Evolutionary conservation across 2,797 vertebrate species (phyloP).

Genomic region (Hoplostethus atlanticus): DNA sequence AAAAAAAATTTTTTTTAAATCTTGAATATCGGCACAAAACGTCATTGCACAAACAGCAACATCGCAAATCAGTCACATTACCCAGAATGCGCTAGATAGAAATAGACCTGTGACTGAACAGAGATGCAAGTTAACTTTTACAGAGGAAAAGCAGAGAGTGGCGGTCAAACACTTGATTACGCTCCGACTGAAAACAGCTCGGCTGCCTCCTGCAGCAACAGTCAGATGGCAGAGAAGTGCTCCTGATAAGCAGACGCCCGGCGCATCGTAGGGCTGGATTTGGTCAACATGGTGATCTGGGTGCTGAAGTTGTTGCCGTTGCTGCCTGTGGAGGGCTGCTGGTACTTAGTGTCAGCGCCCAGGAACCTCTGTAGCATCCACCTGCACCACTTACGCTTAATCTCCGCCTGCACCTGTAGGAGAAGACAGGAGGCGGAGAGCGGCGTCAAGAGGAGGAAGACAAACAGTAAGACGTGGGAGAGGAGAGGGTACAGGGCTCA

Average conservation of each 20-base stretch:
- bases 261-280: slow-evolving; percentile 88
- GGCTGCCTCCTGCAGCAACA: not conserved
- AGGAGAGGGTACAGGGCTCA: slow-evolving; percentile 15
- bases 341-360: slow-evolving; percentile 89
- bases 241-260: slow-evolving; percentile 82
- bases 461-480: slow-evolving; percentile 49
- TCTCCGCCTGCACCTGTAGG: slow-evolving; percentile 93
- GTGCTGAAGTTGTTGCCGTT: slow-evolving; percentile 95
- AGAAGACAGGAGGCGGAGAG: not conserved
- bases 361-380: slow-evolving; percentile 93
- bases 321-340: slow-evolving; percentile 92
- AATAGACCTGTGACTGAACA: not conserved
- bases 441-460: not conserved
- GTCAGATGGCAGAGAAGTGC: slow-evolving; percentile 78
- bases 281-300: slow-evolving; percentile 95
- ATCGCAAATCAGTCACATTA: too few relatives aligned
- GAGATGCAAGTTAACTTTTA: not conserved
- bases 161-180: not conserved
- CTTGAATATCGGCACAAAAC: too few relatives aligned
- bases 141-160: not conserved
- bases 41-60: not conserved
- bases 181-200: not conserved
- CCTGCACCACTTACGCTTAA: slow-evolving; percentile 96
- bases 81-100: not conserved
- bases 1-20: too few relatives aligned